Evolutionary conservation across 2,113 vertebrate species (phyloP), one percentile per base, ranked within the genome.

Genomic region (Hiodon tergisus): DNA sequence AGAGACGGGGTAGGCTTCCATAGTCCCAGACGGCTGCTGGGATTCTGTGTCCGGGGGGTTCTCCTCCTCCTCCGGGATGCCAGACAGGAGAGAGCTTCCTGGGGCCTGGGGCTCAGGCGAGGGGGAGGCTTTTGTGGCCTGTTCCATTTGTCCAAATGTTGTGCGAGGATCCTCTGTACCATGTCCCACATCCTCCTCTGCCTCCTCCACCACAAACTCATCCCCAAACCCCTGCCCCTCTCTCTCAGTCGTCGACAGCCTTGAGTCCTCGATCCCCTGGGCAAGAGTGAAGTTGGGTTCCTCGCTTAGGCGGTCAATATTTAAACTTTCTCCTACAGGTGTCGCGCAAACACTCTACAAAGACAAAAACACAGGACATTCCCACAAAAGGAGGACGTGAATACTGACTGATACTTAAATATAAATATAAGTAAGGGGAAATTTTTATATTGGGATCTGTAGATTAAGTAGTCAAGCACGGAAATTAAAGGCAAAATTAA

Each of bases 311-410:
- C 80, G 0, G 52, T 80, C 82, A 78, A 73, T 74, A 74, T 83
- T 76, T 73, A 79, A 82, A 78, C 76, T 78, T 75, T 68, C 79
- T 81, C 83, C 78, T 67, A 76, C 48, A 31, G 62, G 74, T 78
- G 81, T 85, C 84, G 81, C 57, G 78, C 75, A 83, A 72, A 76
- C 58, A 52, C 74, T 86, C 87, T 89, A 89, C 46, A 67, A 54
- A 77, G 84, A 81, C 69, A 81, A 87, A 63, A 31, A 68, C 71
- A 87, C 62, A 82, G 80, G 75, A 86, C n/a, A 84, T 61, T 17
- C 52, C 54, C 63, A 54, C n/a, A 55, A 51, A 51, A 3, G 13
- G 58, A 63, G 2, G n/a, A 31, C n/a, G 52, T 69, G 68, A 69
- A 69, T 54, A 69, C 31, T 9, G n/a, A 54, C 31, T 31, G 68